Evolutionary conservation across 2,888 invertebrate species (phyloP).

Genomic region (Fissipunctia ypsillon): DNA sequence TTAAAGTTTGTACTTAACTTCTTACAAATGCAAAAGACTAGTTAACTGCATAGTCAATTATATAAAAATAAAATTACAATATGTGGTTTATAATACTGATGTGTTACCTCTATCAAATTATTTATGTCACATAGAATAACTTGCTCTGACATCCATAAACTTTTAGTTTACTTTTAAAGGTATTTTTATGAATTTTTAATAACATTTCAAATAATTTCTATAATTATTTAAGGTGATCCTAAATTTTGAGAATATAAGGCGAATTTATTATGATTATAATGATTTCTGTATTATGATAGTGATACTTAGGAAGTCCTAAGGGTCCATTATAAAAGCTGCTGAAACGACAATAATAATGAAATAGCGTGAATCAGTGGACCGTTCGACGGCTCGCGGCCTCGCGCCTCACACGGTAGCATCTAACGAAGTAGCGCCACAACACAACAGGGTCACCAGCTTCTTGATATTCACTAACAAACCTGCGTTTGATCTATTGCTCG

Average conservation of each 20-base stretch:
- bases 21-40: constrained; percentile 75
- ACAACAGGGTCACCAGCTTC: constrained; percentile 28
- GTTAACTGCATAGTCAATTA: constrained; percentile 60
- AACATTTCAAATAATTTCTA: constrained; percentile 10
- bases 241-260: constrained; percentile 26
- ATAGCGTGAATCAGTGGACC: constrained; percentile 23
- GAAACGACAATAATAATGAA: constrained; percentile 32
- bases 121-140: constrained; percentile 67
- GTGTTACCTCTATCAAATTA: constrained; percentile 70
- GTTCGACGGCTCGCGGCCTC: constrained; percentile 33
- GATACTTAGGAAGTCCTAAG: constrained; percentile 41
- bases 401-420: constrained; percentile 24
- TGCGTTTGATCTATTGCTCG: constrained; percentile 29
- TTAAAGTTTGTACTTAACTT: constrained; percentile 58
- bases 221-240: constrained; percentile 14
- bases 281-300: constrained; percentile 25
- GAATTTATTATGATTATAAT: constrained; percentile 26
- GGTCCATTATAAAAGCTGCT: constrained; percentile 40
- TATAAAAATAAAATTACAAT: constrained; percentile 66
- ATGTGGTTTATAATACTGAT: constrained; percentile 84
- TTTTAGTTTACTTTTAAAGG: constrained; percentile 31
- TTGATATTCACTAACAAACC: constrained; percentile 48
- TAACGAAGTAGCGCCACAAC: constrained; percentile 32
- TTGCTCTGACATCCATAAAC: constrained; percentile 51
- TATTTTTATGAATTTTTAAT: constrained; percentile 20